Conservation (phyloP, 2,797 vertebrate genomes). For the Vireo griseus region DNA sequence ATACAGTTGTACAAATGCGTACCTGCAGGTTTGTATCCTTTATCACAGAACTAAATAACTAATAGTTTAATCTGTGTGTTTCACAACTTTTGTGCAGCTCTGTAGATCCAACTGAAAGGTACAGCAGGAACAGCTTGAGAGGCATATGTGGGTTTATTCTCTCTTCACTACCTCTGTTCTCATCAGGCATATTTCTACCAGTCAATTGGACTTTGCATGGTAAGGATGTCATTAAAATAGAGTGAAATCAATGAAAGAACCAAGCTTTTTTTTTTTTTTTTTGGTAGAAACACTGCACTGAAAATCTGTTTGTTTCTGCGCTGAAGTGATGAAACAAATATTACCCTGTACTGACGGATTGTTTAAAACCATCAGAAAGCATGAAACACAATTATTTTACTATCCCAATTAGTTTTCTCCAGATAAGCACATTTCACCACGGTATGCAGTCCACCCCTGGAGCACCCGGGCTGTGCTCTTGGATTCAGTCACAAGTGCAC, state of each 20-base stretch:
- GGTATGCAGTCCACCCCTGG: neutral
- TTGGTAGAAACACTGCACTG: rapidly evolving
- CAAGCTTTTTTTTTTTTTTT: neutral
- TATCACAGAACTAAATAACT: neutral
- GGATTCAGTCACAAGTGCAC: neutral
- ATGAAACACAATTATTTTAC: neutral
- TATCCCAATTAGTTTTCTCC: neutral
- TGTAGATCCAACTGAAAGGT: neutral
- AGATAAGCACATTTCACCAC: neutral
- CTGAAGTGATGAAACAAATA: neutral
- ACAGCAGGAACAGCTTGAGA: conserved; percentile 31
- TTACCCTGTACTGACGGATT: neutral
- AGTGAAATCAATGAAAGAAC: neutral
- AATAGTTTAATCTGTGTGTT: neutral
- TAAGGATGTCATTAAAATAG: neutral
- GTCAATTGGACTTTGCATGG: neutral
- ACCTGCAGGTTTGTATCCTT: neutral
- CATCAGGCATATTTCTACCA: neutral
- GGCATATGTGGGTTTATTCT: conserved; percentile 32
- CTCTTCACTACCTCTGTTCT: neutral
- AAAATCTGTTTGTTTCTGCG: neutral
- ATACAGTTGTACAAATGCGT: neutral
- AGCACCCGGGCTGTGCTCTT: neutral
- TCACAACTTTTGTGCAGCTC: neutral
- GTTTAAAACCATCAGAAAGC: neutral